Conservation (phyloP, 2,888 invertebrate species). For the Heliconius sara region DNA sequence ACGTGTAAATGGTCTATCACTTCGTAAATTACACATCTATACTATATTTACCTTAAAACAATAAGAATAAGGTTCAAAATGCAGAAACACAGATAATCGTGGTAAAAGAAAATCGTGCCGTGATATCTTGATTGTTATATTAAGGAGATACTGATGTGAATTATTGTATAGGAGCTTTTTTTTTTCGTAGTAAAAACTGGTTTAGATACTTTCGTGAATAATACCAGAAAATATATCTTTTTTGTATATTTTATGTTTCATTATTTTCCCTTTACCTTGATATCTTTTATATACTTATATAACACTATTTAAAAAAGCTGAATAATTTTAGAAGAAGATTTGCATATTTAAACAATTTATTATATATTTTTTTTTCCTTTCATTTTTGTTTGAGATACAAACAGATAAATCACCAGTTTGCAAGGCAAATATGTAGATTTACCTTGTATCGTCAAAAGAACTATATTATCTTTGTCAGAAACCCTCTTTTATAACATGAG, state of each 20-base stretch:
- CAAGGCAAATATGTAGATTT: too few species aligned
- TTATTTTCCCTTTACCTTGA: too few species aligned
- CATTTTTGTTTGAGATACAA: too few species aligned
- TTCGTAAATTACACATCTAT: slow-evolving; percentile 24
- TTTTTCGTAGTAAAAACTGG: neutral
- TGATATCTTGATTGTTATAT: slow-evolving; percentile 30
- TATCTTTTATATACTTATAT: too few species aligned
- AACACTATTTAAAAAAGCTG: too few species aligned
- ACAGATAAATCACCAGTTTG: too few species aligned
- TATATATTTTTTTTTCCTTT: too few species aligned
- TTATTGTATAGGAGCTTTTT: slow-evolving; percentile 10
- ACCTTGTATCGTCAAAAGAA: too few species aligned
- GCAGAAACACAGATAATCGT: neutral
- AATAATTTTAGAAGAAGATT: too few species aligned
- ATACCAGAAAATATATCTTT: neutral
- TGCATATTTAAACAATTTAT: too few species aligned
- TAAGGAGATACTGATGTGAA: slow-evolving; percentile 26
- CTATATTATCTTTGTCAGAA: too few species aligned
- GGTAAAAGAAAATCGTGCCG: slow-evolving; percentile 3
- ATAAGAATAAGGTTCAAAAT: neutral
- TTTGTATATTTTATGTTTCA: neutral
- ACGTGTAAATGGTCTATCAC: slow-evolving; percentile 38
- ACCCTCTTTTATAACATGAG: too few species aligned
- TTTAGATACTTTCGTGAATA: neutral
- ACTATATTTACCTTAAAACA: neutral